Evolutionary conservation across 2,888 invertebrate species (phyloP), one percentile per base, ranked within the genome.

Genomic region (Nemotelus pantherinus): DNA sequence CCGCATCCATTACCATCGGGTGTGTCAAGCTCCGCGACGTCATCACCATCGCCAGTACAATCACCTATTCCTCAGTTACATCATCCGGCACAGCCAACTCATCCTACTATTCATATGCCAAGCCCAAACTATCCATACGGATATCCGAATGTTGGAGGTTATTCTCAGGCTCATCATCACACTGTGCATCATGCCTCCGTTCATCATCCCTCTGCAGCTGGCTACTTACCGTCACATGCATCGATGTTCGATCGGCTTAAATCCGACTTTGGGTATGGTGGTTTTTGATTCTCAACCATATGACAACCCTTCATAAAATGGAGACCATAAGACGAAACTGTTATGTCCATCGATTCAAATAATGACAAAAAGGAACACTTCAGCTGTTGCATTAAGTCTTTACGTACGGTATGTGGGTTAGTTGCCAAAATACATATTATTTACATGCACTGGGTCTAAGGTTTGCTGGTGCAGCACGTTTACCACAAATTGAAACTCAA

Each of bases 111-210:
- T 81, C 92, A 92, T 84, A 89, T 92, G 85, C 92, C 92, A 70
- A 91, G 91, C 84, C 91, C 93, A 55, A 92, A 92, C 84, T 93
- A 93, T 85, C 91, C 92, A 0, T 90, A 90, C 65, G 87, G 88
- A 44, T 86, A 88, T 58, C 86, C 87, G 64, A 81, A 84, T 41
- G 81, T 83, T 41, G 67, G 76, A 9, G 76, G 83, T 63, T 77
- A 64, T 63, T 76, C 80, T 25, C 77, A 80, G 67, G 78, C 80
- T 64, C 78, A 80, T 76, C 77, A 68, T 2, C 72, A 72, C 10
- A 60, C 64, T 39, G 60, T 58, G 44, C 80, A 80, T 77, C 78
- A 74, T 65, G 71, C 72, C 55, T 77, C 79, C 6, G 80, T 58
- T 41, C 78, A 78, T 77, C 78, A 77, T 71, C 65, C 77, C 4